These are phyloP conservation scores for Hemaris fuciformis DNA, from an alignment of 2,888 invertebrate genomes.

Conservation along the genomic window DNA sequence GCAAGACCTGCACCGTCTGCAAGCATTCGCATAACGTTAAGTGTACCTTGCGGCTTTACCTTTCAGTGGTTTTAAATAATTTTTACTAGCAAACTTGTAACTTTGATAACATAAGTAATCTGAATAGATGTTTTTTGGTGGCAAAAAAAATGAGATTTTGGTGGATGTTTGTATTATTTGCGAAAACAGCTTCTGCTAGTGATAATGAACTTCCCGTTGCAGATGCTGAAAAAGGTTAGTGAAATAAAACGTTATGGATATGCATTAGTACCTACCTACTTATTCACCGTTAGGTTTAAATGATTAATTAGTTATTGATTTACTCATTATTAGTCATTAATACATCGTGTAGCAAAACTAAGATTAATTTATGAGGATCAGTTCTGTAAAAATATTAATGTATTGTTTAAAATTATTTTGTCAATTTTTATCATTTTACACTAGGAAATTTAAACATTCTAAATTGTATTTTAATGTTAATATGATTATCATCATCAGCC, in stretches of 20 bases:
- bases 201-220: slow-evolving; percentile 63
- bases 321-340: background rate
- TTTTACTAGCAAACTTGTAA: background rate
- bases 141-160: slow-evolving; percentile 76
- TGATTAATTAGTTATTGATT: background rate
- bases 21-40: background rate
- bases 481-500: too few relatives aligned
- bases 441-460: too few relatives aligned
- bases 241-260: background rate
- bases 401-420: too few relatives aligned
- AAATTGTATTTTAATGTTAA: too few relatives aligned
- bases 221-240: slow-evolving; percentile 65
- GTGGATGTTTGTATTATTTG: slow-evolving; percentile 77
- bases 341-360: background rate
- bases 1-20: slow-evolving; percentile 54
- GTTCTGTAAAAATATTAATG: too few relatives aligned
- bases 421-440: too few relatives aligned
- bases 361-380: background rate
- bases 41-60: background rate
- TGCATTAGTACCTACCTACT: too few relatives aligned
- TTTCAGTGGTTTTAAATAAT: background rate
- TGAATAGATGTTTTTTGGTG: slow-evolving; percentile 59
- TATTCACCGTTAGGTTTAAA: background rate
- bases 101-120: slow-evolving; percentile 27
- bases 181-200: slow-evolving; percentile 72